Percentiles rank a stretch among this genome's conserved stretches.
phyloP scores from a whole-genome alignment of 1,140 invertebrate genomes.

The Pemphigus obesinymphae region DNA sequence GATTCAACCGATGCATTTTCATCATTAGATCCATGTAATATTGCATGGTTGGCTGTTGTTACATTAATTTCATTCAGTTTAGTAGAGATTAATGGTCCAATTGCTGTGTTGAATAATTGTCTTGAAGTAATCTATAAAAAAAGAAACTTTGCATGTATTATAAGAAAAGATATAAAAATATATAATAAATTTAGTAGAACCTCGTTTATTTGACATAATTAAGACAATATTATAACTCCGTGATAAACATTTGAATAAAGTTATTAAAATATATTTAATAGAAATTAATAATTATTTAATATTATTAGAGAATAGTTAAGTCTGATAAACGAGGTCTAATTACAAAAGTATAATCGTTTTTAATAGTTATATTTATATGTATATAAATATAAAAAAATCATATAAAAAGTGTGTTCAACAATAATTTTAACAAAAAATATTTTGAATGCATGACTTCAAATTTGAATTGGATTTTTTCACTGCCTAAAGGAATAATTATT shows the following conservation, averaged over 20 bases:
- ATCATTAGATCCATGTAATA: slow-evolving; percentile 1
- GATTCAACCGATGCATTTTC: slow-evolving; percentile 29
- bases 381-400: no score
- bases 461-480: no score
- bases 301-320: background rate
- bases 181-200: slow-evolving; percentile 25
- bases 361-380: background rate
- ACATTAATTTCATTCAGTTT: slow-evolving; percentile 2
- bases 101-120: slow-evolving; percentile 4
- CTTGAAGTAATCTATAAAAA: slow-evolving; percentile 8
- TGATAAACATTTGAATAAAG: background rate
- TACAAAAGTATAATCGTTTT: background rate
- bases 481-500: no score
- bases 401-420: no score
- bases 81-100: slow-evolving; percentile 23
- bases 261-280: background rate
- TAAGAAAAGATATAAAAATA: no score
- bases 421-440: no score
- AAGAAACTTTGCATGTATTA: no score
- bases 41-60: background rate
- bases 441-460: no score
- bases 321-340: slow-evolving; percentile 37
- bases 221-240: background rate
- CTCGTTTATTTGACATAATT: slow-evolving; percentile 39
- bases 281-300: background rate